Evolutionary conservation across 2,888 invertebrate species (phyloP), one percentile per base, ranked within the genome.

Genomic region (Ceratothoa steindachneri): DNA sequence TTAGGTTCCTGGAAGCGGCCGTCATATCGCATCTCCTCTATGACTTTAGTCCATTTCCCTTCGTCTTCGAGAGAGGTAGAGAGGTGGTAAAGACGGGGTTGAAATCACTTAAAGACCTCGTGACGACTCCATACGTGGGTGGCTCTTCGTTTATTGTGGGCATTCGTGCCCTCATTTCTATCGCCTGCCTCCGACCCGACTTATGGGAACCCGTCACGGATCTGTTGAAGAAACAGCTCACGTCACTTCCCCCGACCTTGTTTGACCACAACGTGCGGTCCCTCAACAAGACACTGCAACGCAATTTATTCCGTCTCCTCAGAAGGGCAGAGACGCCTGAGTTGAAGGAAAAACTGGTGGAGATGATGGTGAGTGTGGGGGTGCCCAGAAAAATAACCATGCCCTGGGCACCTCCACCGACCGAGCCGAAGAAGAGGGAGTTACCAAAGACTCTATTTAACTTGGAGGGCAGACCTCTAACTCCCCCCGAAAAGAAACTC

Each of bases 221-320:
- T 12, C 72, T 79, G 2, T 66, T 74, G 4, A 70, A 79, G 55
- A 67, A 70, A 12, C 79, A 75, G 64, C 69, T 79, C 29, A 41
- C 31, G 2, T 66, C 76, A 1, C 76, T 76, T n/a, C 79, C 79
- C 9, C 79, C 76, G n/a, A 79, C 75, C 5, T 67, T 76, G n/a
- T 76, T 79, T 31, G 76, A 74, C 53, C 79, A 79, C 67, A 79
- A 79, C 65, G 76, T 79, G 9, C 68, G 79, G n/a, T 76, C 79
- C 2, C 72, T 79, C 28, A 66, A 79, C 68, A 79, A 76, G 69
- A 79, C 70, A 5, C 60, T 79, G 12, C 79, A 79, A 51, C 55
- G 76, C 7, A 79, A 79, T 67, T 70, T 79, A 7, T 76, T 76
- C 52, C 72, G 79, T 3, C 66, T 79, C 24, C 60, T 79, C 41